Conservation (phyloP, 1,140 invertebrate species). For the Lanistes nyassanus region DNA sequence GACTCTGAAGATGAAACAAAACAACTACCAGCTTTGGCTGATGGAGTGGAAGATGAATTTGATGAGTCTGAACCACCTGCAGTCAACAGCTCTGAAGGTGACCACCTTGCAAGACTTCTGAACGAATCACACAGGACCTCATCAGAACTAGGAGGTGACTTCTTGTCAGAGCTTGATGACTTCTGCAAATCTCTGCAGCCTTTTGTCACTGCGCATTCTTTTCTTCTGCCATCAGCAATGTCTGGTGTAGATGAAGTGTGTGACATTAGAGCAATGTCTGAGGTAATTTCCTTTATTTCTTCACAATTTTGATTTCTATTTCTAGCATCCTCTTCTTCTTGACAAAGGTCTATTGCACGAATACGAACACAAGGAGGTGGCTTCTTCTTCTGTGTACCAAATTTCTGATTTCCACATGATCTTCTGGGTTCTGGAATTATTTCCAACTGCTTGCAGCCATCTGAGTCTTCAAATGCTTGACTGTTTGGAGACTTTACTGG, state of each 20-base stretch:
- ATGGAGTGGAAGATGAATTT: background rate
- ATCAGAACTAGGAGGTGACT: background rate
- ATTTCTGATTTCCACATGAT: background rate
- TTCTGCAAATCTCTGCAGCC: background rate
- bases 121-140: background rate
- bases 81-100: background rate
- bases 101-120: background rate
- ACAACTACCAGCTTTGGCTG: background rate
- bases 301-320: background rate
- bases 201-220: background rate
- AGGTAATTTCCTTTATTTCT: background rate
- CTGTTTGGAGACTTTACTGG: background rate
- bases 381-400: background rate
- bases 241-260: background rate
- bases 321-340: background rate
- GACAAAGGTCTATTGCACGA: conserved; percentile 4
- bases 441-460: background rate
- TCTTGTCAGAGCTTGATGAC: background rate
- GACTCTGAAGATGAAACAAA: background rate
- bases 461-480: background rate
- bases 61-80: no score
- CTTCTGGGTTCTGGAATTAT: background rate
- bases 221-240: background rate
- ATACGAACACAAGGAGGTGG: conserved; percentile 4
- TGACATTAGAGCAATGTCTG: background rate